These are phyloP conservation scores for Hydroisotoma schaefferi DNA, from an alignment of 2,888 invertebrate species.

Conservation along the genomic window DNA sequence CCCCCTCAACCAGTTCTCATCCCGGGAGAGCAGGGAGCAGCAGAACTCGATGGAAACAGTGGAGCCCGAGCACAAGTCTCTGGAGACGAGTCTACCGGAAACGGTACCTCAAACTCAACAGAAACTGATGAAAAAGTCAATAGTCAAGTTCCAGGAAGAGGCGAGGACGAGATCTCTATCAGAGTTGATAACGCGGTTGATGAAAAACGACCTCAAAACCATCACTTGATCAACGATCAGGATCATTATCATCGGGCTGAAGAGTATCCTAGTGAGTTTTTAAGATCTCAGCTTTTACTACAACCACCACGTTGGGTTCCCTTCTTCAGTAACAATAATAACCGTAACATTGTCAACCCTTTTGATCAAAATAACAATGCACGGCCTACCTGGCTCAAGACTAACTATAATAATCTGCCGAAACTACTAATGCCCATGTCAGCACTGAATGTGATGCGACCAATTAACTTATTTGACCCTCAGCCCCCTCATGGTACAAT, in stretches of 20 bases:
- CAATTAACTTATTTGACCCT: no score
- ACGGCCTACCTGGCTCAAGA: no score
- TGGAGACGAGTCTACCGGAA: background rate
- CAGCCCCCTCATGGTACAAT: no score
- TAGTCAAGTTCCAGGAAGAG: constrained; percentile 15
- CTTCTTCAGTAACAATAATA: background rate
- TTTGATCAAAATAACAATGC: no score
- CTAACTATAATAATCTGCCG: no score
- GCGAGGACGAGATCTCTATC: constrained; percentile 27
- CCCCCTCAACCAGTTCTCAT: constrained; percentile 6
- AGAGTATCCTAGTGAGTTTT: background rate
- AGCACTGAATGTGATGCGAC: no score
- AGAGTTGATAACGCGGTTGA: constrained; percentile 27
- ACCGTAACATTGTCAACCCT: no score
- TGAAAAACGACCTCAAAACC: constrained; percentile 4
- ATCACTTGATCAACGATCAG: background rate
- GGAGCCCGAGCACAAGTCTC: background rate
- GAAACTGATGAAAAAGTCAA: constrained; percentile 4
- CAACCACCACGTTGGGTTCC: background rate
- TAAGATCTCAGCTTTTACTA: background rate
- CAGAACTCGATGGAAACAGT: background rate
- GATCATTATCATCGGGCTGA: background rate
- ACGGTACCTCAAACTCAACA: background rate
- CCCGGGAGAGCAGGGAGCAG: no score
- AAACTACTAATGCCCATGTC: no score